Evolutionary conservation across 2,888 invertebrate genomes (phyloP).

Genomic region (Cataglyphis albicans): DNA sequence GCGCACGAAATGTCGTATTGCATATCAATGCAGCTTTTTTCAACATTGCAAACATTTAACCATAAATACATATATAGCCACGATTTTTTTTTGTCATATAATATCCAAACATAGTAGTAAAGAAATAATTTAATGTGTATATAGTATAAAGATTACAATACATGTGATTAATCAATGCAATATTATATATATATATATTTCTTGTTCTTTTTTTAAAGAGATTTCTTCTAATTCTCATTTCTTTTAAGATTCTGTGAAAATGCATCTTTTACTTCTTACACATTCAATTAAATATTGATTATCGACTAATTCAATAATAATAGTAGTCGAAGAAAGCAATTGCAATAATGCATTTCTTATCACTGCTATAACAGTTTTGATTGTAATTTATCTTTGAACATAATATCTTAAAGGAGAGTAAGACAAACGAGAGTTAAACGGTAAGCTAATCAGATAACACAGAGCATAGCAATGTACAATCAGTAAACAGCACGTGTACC

Average conservation of each 20-base stretch:
- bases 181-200: not conserved
- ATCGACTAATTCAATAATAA: conserved; percentile 7
- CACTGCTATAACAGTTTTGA: not conserved
- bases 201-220: not conserved
- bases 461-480: conserved; percentile 62
- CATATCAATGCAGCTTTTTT: conserved; percentile 41
- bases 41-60: conserved; percentile 22
- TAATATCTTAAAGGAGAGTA: conserved; percentile 26
- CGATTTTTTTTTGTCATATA: not conserved
- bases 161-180: not conserved
- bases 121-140: not conserved
- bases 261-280: not conserved
- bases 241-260: not conserved
- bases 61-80: not conserved
- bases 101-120: not conserved
- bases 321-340: not conserved
- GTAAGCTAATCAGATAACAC: conserved; percentile 61
- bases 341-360: conserved; percentile 23
- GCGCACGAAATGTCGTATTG: conserved; percentile 67
- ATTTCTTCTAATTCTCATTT: not conserved
- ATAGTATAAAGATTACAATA: not conserved
- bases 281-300: not conserved
- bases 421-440: conserved; percentile 47
- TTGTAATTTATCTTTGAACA: conserved; percentile 32
- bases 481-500: conserved; percentile 65